Evolutionary conservation across 30 jellyfish, hydroid and myxozoan genomes (phyloP).

Genomic region (Turritopsis dohrnii): DNA sequence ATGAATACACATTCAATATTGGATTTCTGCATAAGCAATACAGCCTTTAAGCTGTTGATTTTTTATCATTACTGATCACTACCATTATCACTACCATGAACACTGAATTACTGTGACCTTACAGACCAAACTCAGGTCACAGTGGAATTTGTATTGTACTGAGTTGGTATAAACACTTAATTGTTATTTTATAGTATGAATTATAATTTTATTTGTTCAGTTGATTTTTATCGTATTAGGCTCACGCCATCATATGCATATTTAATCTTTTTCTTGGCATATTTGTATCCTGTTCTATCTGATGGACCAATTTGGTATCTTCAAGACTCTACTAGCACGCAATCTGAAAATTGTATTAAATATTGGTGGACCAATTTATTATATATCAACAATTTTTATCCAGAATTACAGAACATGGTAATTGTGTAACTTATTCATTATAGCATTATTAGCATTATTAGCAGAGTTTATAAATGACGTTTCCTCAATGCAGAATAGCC

Average conservation of each 20-base stretch:
- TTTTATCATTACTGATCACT: too few species aligned
- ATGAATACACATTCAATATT: too few species aligned
- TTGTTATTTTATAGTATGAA: too few species aligned
- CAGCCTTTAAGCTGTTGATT: too few species aligned
- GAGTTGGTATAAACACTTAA: not conserved
- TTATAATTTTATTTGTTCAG: not conserved
- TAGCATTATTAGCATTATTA: too few species aligned
- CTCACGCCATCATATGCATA: constrained; percentile 48
- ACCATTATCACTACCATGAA: too few species aligned
- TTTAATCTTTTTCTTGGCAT: constrained; percentile 35
- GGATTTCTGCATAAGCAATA: too few species aligned
- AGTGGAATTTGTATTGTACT: too few species aligned
- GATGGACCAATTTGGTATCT: constrained; percentile 36
- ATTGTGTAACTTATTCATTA: constrained; percentile 2
- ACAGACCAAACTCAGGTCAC: too few species aligned
- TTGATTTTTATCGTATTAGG: constrained; percentile 14
- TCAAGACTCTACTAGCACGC: not conserved
- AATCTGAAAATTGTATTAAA: constrained; percentile 6
- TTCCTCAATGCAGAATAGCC: too few species aligned
- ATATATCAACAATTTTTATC: constrained; percentile 35
- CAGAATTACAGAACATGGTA: not conserved
- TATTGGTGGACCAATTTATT: constrained; percentile 49
- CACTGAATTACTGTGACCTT: too few species aligned
- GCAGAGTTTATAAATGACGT: too few species aligned
- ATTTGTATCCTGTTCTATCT: constrained; percentile 24